Conservation (phyloP, 2,888 invertebrate genomes). For the Nomada flava region DNA sequence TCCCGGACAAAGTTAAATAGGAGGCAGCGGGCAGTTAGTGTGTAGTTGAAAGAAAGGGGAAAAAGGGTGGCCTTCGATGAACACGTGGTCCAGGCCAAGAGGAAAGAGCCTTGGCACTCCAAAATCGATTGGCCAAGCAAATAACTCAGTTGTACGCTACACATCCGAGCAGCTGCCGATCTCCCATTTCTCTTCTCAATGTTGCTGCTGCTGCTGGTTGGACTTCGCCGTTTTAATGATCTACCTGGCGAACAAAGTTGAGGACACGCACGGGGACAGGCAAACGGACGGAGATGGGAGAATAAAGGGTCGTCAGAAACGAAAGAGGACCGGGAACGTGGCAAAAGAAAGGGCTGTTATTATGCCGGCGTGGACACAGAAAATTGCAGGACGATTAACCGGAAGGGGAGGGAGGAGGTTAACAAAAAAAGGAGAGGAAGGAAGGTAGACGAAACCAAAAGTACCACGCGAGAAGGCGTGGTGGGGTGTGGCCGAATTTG, state of each 20-base stretch:
- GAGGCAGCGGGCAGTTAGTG: slow-evolving; percentile 63
- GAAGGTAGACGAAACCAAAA: slow-evolving; percentile 43
- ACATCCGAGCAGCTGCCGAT: slow-evolving; percentile 53
- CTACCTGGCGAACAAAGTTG: slow-evolving; percentile 56
- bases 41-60: slow-evolving; percentile 30
- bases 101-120: slow-evolving; percentile 42
- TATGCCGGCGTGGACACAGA: slow-evolving; percentile 56
- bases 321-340: slow-evolving; percentile 49
- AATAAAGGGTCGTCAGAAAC: slow-evolving; percentile 55
- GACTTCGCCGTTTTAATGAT: slow-evolving; percentile 72
- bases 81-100: slow-evolving; percentile 14
- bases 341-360: slow-evolving; percentile 61
- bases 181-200: slow-evolving; percentile 51
- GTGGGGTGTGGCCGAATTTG: slow-evolving; percentile 82
- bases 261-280: slow-evolving; percentile 47
- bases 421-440: slow-evolving; percentile 4
- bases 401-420: slow-evolving; percentile 12
- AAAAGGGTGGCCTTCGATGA: slow-evolving; percentile 43
- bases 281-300: slow-evolving; percentile 61
- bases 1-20: slow-evolving; percentile 15
- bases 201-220: slow-evolving; percentile 44
- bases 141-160: slow-evolving; percentile 76
- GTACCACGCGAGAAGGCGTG: slow-evolving; percentile 74
- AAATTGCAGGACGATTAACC: slow-evolving; percentile 53
- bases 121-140: slow-evolving; percentile 78